A percentile compares a stretch with the other conserved stretches of the same genome.
Evolutionary conservation across 2,888 invertebrate genomes (phyloP).

Genomic region (Nephrocerus scutellatus): DNA sequence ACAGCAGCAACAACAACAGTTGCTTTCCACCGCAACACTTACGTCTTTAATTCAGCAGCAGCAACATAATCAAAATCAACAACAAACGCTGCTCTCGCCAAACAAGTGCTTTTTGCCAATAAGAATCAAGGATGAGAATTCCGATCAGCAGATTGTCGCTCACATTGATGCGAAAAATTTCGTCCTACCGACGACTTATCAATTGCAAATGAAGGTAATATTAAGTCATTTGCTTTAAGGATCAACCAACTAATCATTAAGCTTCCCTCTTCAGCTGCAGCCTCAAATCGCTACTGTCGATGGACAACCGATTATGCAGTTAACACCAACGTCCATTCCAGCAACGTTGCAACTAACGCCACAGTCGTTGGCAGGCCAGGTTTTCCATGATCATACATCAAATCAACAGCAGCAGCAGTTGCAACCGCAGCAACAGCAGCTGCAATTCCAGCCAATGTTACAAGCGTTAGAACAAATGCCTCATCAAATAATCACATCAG

Average conservation of each 20-base stretch:
- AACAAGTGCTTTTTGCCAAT: slow-evolving; percentile 46
- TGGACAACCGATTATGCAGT: slow-evolving; percentile 46
- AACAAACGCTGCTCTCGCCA: slow-evolving; percentile 34
- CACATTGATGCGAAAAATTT: slow-evolving; percentile 47
- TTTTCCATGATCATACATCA: slow-evolving; percentile 33
- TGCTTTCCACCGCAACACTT: too few relatives aligned
- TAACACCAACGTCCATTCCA: slow-evolving; percentile 44
- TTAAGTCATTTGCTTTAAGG: neutral
- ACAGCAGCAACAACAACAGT: slow-evolving; percentile 30
- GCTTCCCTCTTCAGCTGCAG: slow-evolving; percentile 31
- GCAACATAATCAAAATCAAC: slow-evolving; percentile 15
- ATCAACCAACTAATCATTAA: neutral
- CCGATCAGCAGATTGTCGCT: slow-evolving; percentile 46
- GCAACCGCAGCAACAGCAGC: slow-evolving; percentile 9
- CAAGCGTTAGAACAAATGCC: slow-evolving; percentile 5
- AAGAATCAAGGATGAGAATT: slow-evolving; percentile 44
- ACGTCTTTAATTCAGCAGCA: too few relatives aligned
- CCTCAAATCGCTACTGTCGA: slow-evolving; percentile 46
- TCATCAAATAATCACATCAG: slow-evolving; percentile 6
- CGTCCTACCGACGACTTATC: slow-evolving; percentile 45
- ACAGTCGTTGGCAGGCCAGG: slow-evolving; percentile 30
- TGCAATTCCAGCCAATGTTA: slow-evolving; percentile 4
- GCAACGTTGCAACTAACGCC: slow-evolving; percentile 44
- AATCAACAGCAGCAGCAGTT: slow-evolving; percentile 12
- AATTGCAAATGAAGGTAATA: slow-evolving; percentile 46